These are phyloP conservation scores for Sesamia inferens DNA, from an alignment of 2,888 invertebrate species.

Conservation along the genomic window DNA sequence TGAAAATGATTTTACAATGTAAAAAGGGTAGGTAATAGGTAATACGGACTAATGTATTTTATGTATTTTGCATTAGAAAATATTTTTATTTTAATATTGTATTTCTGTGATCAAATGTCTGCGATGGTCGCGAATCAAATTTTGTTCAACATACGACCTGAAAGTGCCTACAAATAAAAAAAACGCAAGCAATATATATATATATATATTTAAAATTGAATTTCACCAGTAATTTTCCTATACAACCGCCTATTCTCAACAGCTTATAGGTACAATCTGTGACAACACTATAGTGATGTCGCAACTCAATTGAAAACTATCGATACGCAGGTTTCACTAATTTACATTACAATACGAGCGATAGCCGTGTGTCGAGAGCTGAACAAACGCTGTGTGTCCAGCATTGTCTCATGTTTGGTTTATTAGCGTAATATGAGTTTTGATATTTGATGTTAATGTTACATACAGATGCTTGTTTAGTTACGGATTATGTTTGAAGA, in stretches of 20 bases:
- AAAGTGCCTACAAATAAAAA: too few species aligned
- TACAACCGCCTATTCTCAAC: background rate
- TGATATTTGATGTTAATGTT: constrained; percentile 29
- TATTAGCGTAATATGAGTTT: constrained; percentile 40
- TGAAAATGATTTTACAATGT: too few species aligned
- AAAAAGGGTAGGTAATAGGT: too few species aligned
- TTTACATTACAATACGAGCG: constrained; percentile 64
- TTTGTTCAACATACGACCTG: too few species aligned
- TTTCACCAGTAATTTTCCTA: background rate
- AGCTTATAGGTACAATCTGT: constrained; percentile 6
- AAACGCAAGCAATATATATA: too few species aligned
- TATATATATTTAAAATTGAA: too few species aligned
- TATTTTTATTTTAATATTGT: too few species aligned
- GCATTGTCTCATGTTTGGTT: constrained; percentile 57
- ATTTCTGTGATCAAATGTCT: too few species aligned
- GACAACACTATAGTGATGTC: constrained; percentile 64
- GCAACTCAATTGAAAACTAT: constrained; percentile 61
- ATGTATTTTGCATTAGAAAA: too few species aligned
- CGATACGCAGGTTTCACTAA: constrained; percentile 63
- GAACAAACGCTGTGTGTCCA: constrained; percentile 53
- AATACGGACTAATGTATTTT: too few species aligned
- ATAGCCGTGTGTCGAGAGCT: constrained; percentile 58
- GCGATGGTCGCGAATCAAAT: too few species aligned
- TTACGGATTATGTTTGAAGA: constrained; percentile 36
- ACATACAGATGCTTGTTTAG: constrained; percentile 23